Evolutionary conservation across 92 coral and sea anemone genomes (phyloP).

Genomic region (Pocillopora grandis): DNA sequence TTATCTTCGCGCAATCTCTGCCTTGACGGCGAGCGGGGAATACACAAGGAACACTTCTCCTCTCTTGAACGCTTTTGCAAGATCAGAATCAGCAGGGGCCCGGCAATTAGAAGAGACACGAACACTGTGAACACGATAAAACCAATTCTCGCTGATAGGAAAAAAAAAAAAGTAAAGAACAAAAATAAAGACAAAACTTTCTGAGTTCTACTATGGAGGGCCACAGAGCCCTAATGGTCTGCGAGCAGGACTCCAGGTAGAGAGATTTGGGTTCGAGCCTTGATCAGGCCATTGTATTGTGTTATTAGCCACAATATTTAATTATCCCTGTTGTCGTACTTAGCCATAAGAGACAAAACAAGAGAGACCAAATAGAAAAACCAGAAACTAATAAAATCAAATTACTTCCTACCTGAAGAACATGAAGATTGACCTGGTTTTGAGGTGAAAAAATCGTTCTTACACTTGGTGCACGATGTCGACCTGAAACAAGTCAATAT

Average conservation of each 20-base stretch:
- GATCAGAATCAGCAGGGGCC: slow-evolving; percentile 48
- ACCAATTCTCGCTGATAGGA: slow-evolving; percentile 47
- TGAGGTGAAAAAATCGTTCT: slow-evolving; percentile 63
- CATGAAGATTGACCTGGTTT: slow-evolving; percentile 56
- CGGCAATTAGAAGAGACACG: slow-evolving; percentile 34
- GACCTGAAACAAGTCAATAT: slow-evolving; percentile 28
- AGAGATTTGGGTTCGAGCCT: too few relatives aligned
- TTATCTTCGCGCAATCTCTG: background rate
- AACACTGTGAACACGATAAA: slow-evolving; percentile 41
- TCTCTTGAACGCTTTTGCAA: background rate
- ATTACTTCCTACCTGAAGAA: slow-evolving; percentile 48
- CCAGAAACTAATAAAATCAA: background rate
- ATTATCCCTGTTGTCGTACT: background rate
- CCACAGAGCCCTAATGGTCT: too few relatives aligned
- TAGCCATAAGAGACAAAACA: background rate
- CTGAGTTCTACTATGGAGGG: too few relatives aligned
- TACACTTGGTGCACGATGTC: slow-evolving; percentile 46
- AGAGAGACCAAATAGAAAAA: background rate
- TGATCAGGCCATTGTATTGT: too few relatives aligned
- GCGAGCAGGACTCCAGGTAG: too few relatives aligned
- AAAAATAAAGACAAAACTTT: background rate
- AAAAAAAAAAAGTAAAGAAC: background rate
- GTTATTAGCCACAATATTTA: too few relatives aligned
- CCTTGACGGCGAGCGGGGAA: background rate
- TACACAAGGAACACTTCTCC: background rate